Conservation (phyloP, 2,797 vertebrate species). For the Brotula barbata region DNA sequence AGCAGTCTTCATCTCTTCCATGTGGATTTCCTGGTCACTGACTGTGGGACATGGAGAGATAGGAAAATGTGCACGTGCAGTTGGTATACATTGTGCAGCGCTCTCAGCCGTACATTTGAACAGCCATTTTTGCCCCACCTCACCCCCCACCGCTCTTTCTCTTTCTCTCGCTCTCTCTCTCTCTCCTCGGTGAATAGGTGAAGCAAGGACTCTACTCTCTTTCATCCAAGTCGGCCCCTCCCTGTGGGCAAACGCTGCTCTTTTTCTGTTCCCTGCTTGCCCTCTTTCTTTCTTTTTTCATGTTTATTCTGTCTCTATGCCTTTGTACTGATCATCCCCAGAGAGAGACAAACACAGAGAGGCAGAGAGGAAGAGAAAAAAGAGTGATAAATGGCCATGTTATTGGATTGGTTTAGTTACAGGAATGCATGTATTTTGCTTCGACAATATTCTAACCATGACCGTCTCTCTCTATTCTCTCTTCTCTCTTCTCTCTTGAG, state of each 20-base stretch:
- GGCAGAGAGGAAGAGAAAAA: background rate
- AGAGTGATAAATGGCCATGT: too few species aligned
- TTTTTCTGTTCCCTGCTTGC: slow-evolving; percentile 9
- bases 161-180: background rate
- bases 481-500: background rate
- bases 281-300: slow-evolving; percentile 12
- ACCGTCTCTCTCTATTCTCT: slow-evolving; percentile 5
- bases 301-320: slow-evolving; percentile 14
- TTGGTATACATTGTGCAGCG: slow-evolving; percentile 17
- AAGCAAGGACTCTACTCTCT: slow-evolving; percentile 31
- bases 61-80: slow-evolving; percentile 7
- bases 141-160: background rate
- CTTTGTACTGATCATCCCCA: slow-evolving; percentile 21
- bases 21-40: slow-evolving; percentile 53
- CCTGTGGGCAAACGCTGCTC: slow-evolving; percentile 22
- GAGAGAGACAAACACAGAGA: background rate
- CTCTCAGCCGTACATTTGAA: slow-evolving; percentile 34
- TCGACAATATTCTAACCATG: background rate
- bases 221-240: slow-evolving; percentile 13
- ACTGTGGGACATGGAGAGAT: slow-evolving; percentile 30
- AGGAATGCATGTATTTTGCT: slow-evolving; percentile 10
- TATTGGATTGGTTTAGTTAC: background rate
- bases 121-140: slow-evolving; percentile 9
- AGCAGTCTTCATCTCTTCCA: slow-evolving; percentile 43
- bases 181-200: slow-evolving; percentile 24